phyloP scores from a whole-genome alignment of 2,888 invertebrate species.

The Agonopterix heracliana region DNA sequence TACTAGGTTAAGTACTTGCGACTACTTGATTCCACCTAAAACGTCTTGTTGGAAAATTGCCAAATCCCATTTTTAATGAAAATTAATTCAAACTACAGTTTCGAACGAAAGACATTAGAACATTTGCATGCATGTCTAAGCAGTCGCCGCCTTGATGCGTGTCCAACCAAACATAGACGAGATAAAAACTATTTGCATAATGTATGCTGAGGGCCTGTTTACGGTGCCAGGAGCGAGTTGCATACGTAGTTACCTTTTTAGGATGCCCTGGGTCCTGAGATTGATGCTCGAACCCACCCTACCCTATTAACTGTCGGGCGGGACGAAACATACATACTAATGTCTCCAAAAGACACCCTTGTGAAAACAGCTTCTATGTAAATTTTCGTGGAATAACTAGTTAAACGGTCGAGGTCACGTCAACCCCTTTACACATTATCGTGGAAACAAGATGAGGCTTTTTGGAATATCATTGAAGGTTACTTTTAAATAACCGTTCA shows the following conservation, averaged over 20 bases:
- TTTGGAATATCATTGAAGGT: background rate
- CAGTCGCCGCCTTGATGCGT: slow-evolving; percentile 31
- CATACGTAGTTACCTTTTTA: slow-evolving; percentile 41
- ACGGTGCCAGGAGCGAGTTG: slow-evolving; percentile 34
- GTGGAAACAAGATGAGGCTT: background rate
- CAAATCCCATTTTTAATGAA: background rate
- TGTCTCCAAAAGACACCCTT: slow-evolving; percentile 1
- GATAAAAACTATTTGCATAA: slow-evolving; percentile 54
- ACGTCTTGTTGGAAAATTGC: background rate
- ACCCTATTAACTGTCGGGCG: slow-evolving; percentile 23
- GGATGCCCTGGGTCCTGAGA: slow-evolving; percentile 28
- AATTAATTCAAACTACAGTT: too few relatives aligned
- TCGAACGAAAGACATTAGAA: slow-evolving; percentile 13
- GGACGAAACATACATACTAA: slow-evolving; percentile 23
- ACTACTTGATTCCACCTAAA: too few relatives aligned
- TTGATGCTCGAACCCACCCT: slow-evolving; percentile 26
- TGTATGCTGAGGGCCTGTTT: slow-evolving; percentile 44
- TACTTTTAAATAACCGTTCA: too few relatives aligned
- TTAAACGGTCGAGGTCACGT: background rate
- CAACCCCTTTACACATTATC: background rate
- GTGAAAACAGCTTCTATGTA: background rate
- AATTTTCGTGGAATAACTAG: background rate
- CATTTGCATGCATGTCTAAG: slow-evolving; percentile 43
- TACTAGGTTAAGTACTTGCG: too few relatives aligned
- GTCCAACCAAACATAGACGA: slow-evolving; percentile 30